Evolutionary conservation across 2,797 vertebrate species (phyloP), one percentile per base, ranked within the genome.

Genomic region (Remorina albescens): DNA sequence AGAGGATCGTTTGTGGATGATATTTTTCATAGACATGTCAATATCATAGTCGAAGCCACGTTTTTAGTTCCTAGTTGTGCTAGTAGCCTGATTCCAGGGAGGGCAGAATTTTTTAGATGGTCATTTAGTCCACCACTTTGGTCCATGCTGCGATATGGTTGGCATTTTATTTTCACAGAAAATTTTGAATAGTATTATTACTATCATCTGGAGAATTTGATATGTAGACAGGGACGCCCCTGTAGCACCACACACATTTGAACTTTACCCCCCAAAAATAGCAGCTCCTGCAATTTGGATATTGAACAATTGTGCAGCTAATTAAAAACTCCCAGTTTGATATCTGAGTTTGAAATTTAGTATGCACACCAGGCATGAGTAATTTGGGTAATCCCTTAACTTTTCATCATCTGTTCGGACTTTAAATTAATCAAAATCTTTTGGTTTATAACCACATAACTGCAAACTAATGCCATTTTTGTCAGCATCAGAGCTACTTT

Each of bases 1-100:
- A 41, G 16, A 26, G 42, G 39, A 67, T 64, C 4, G 59, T 25
- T 51, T 49, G 23, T 8, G 64, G 16, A 15, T 67, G 23, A 32
- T 32, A 42, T 41, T 60, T 63, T 47, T 41, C 25, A 42, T 19
- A 15, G n/a, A 1, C 1, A 8, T 25, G 26, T 47, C n/a, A n/a
- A n/a, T n/a, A n/a, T n/a, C n/a, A n/a, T n/a, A n/a, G n/a, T 60
- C 60, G 2, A 32, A 36, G 37, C 13, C 26, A n/a, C 3, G 36
- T 55, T 37, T 69, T 11, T 44, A 19, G 42, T 44, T 37, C 60
- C 11, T 49, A 16, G 11, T 12, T 30, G 30, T 30, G 36, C 39
- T 6, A 4, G 19, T 2, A 32, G 23, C 19, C 12, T 2, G 2
- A 3, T 10, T 36, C 10, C 3, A 26, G 34, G 26, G 8, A 36